Evolutionary conservation across 2,888 invertebrate genomes (phyloP).

Genomic region (Ophion slaviceki): DNA sequence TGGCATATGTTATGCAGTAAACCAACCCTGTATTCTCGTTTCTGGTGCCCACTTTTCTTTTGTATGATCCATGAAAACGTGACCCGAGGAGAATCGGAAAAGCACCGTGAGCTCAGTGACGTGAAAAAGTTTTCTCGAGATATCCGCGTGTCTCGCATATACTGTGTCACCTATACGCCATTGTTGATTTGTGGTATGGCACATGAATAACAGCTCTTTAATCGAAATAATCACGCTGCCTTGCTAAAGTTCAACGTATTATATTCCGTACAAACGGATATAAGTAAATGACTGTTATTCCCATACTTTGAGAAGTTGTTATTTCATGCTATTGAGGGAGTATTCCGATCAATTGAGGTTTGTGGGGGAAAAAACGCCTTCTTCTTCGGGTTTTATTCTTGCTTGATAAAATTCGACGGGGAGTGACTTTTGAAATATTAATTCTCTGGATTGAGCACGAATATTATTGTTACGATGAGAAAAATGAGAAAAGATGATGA

Average conservation of each 20-base stretch:
- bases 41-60: conserved; percentile 49
- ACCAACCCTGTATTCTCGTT: conserved; percentile 40
- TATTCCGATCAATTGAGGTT: background rate
- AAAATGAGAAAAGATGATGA: too few relatives aligned
- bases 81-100: conserved; percentile 60
- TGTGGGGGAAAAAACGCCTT: too few relatives aligned
- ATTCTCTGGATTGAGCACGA: too few relatives aligned
- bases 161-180: background rate
- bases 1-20: conserved; percentile 35
- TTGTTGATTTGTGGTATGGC: conserved; percentile 10
- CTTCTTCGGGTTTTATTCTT: too few relatives aligned
- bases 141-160: conserved; percentile 29
- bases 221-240: background rate
- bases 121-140: conserved; percentile 59
- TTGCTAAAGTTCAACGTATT: background rate
- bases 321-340: background rate
- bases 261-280: background rate
- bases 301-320: background rate
- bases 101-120: conserved; percentile 58
- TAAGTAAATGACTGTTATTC: background rate
- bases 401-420: too few relatives aligned
- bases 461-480: too few relatives aligned
- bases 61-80: conserved; percentile 65
- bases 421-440: too few relatives aligned
- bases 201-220: background rate